Percentiles rank a stretch among this genome's conserved stretches.
These are phyloP conservation scores for Eumaeus atala DNA, from an alignment of 1,140 invertebrate genomes.

Conservation along the genomic window DNA sequence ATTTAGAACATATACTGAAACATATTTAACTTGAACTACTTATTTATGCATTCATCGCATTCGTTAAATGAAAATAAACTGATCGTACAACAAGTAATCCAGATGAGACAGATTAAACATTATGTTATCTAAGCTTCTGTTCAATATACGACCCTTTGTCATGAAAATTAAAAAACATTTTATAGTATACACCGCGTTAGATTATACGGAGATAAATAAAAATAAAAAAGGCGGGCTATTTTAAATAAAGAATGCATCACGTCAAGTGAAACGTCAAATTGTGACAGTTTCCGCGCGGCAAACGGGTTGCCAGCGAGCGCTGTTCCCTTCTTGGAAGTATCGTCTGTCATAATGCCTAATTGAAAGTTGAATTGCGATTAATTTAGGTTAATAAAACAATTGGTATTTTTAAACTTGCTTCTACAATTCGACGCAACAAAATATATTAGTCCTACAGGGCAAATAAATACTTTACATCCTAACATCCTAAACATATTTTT, in stretches of 20 bases:
- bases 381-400: conserved; percentile 27
- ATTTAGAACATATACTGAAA: conserved; percentile 16
- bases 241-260: conserved; percentile 63
- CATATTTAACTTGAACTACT: too few relatives aligned
- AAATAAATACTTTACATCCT: too few relatives aligned
- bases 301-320: conserved; percentile 34
- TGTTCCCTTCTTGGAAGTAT: conserved; percentile 53
- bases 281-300: conserved; percentile 69
- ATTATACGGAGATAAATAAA: conserved; percentile 45
- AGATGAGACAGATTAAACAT: conserved; percentile 61
- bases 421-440: conserved; percentile 1
- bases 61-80: too few relatives aligned
- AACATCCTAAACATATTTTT: background rate
- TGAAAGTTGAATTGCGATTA: conserved; percentile 43
- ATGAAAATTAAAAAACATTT: too few relatives aligned
- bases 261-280: conserved; percentile 69
- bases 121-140: conserved; percentile 40
- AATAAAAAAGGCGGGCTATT: conserved; percentile 61
- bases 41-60: too few relatives aligned
- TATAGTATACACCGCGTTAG: background rate
- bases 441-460: background rate
- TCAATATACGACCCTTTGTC: conserved; percentile 43
- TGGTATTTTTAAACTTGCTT: background rate
- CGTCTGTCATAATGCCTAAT: conserved; percentile 40
- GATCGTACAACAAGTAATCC: conserved; percentile 15